Conservation (phyloP, 2,888 invertebrate genomes). For the Cremastinae sp. region DNA sequence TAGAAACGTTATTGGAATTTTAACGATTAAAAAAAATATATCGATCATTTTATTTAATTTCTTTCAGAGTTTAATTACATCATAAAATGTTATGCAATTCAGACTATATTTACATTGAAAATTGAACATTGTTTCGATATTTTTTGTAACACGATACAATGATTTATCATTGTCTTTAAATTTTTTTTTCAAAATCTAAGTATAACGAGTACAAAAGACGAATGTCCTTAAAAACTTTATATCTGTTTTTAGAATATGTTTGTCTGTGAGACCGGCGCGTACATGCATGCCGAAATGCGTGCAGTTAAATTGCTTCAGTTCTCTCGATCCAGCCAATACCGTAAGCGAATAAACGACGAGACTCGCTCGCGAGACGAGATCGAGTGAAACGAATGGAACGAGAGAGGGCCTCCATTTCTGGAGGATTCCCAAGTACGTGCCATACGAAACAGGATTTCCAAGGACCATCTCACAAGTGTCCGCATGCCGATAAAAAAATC, state of each 20-base stretch:
- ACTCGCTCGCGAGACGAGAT: slow-evolving; percentile 53
- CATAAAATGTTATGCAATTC: no score
- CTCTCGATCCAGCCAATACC: slow-evolving; percentile 44
- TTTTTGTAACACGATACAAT: no score
- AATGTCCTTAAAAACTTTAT: no score
- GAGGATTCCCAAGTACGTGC: slow-evolving; percentile 38
- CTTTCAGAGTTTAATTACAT: no score
- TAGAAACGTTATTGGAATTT: no score
- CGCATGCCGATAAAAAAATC: slow-evolving; percentile 30
- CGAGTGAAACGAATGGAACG: slow-evolving; percentile 62
- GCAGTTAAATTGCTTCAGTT: slow-evolving; percentile 37
- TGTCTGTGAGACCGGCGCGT: not conserved
- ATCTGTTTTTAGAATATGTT: no score
- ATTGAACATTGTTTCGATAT: no score
- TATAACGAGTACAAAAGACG: no score
- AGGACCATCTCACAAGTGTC: slow-evolving; percentile 39
- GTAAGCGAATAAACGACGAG: slow-evolving; percentile 54
- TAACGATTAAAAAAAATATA: no score
- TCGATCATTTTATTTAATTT: no score
- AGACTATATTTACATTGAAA: no score
- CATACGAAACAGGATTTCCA: slow-evolving; percentile 52
- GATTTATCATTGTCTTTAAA: not conserved
- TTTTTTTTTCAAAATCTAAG: not conserved
- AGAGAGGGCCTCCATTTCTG: slow-evolving; percentile 43
- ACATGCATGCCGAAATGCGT: not conserved